phyloP scores from a whole-genome alignment of 2,113 vertebrate genomes.

The Monopterus albus region DNA sequence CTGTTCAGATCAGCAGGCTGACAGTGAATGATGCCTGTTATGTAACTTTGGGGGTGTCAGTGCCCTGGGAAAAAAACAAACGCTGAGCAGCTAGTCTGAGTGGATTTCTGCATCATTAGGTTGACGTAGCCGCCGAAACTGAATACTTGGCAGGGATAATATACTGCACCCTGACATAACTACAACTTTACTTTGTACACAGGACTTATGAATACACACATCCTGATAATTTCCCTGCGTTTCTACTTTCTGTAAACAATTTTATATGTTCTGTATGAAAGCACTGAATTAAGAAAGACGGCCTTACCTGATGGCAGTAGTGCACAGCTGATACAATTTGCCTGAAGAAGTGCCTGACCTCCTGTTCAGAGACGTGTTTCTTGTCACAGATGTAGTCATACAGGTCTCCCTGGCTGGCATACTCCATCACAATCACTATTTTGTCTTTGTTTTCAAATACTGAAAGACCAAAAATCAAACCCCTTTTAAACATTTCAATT shows the following conservation, averaged over 20 bases:
- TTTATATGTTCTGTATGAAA: neutral
- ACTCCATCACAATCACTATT: slow-evolving; percentile 99
- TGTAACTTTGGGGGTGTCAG: slow-evolving; percentile 59
- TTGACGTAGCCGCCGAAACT: slow-evolving; percentile 1
- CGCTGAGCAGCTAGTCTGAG: slow-evolving; percentile 5
- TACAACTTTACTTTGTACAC: neutral
- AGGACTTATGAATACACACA: neutral
- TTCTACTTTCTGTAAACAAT: neutral
- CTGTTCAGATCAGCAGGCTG: slow-evolving; percentile 43
- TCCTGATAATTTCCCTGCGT: neutral
- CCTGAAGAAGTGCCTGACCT: slow-evolving; percentile 92
- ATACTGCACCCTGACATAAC: neutral
- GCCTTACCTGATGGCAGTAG: slow-evolving; percentile 92
- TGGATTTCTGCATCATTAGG: slow-evolving; percentile 14
- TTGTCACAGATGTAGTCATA: slow-evolving; percentile 94
- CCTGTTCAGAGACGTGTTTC: slow-evolving; percentile 85
- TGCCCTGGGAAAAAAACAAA: slow-evolving; percentile 27
- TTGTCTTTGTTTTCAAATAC: slow-evolving; percentile 98
- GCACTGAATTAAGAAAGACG: neutral
- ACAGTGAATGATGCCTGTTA: slow-evolving; percentile 66
- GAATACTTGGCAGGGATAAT: neutral
- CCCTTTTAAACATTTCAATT: too few species aligned
- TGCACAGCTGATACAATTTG: slow-evolving; percentile 94
- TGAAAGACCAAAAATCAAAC: slow-evolving; percentile 52
- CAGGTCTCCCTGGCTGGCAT: slow-evolving; percentile 92